Evolutionary conservation across 2,888 invertebrate species (phyloP).

Genomic region (Cerastoderma edule): DNA sequence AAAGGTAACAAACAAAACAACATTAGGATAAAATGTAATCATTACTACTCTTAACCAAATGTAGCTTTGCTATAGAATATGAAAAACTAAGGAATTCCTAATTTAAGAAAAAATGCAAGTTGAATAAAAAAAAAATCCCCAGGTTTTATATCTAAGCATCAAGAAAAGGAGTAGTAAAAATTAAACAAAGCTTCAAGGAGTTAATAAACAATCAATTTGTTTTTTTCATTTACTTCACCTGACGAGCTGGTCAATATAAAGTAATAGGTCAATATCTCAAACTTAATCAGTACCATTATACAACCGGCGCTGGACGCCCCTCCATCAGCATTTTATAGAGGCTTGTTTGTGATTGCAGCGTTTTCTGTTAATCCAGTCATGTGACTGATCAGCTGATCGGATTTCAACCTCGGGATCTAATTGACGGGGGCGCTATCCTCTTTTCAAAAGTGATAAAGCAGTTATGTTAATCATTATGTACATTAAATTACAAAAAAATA

Average conservation of each 20-base stretch:
- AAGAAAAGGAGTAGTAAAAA: too few species aligned
- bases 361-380: conserved; percentile 48
- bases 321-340: conserved; percentile 21
- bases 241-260: not conserved
- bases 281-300: conserved; percentile 43
- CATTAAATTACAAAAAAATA: conserved; percentile 10
- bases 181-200: conserved; percentile 2
- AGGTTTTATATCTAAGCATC: too few species aligned
- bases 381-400: conserved; percentile 46
- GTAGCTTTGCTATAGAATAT: too few species aligned
- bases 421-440: conserved; percentile 64
- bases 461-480: conserved; percentile 18
- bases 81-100: too few species aligned
- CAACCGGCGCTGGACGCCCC: conserved; percentile 26
- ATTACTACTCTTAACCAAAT: too few species aligned
- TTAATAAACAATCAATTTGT: not conserved
- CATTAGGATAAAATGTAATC: too few species aligned
- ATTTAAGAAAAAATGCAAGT: too few species aligned
- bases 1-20: too few species aligned
- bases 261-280: conserved; percentile 30
- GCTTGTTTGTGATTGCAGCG: conserved; percentile 47
- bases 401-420: conserved; percentile 67
- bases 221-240: conserved; percentile 11
- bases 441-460: conserved; percentile 66
- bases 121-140: too few species aligned